Conservation (phyloP, 2,113 vertebrate genomes). For the Sturnus vulgaris region DNA sequence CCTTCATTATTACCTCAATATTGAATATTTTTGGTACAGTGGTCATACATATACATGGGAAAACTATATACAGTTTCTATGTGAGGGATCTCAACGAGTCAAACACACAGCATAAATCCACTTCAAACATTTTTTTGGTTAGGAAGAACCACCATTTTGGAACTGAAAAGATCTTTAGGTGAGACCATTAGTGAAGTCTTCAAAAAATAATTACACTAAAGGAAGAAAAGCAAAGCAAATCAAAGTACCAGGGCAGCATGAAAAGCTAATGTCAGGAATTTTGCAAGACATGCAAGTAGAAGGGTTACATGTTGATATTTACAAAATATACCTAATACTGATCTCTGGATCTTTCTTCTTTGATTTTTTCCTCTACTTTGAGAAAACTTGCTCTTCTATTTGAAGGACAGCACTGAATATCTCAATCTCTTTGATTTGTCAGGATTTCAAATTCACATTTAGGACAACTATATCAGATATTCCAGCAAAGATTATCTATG, state of each 20-base stretch:
- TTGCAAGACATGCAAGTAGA: background rate
- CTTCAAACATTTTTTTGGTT: background rate
- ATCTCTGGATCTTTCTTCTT: background rate
- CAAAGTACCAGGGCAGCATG: fast-evolving
- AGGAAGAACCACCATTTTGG: background rate
- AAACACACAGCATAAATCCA: background rate
- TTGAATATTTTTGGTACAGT: background rate
- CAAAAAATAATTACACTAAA: background rate
- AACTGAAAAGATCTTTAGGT: background rate
- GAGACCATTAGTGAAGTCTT: background rate
- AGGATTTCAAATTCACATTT: background rate
- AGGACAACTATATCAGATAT: background rate
- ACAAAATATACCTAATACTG: background rate
- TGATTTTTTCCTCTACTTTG: background rate
- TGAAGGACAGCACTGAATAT: background rate
- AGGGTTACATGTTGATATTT: background rate
- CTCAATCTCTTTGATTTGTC: background rate
- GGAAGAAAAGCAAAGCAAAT: background rate
- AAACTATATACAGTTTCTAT: background rate
- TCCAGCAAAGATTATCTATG: background rate
- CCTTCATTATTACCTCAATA: fast-evolving
- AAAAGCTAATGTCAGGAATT: background rate
- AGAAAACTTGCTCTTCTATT: background rate
- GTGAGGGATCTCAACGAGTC: background rate
- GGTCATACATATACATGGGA: background rate